A percentile compares a stretch with the other conserved stretches of the same genome.
phyloP scores from a whole-genome alignment of 2,888 invertebrate species.

The Tridacna crocea region DNA sequence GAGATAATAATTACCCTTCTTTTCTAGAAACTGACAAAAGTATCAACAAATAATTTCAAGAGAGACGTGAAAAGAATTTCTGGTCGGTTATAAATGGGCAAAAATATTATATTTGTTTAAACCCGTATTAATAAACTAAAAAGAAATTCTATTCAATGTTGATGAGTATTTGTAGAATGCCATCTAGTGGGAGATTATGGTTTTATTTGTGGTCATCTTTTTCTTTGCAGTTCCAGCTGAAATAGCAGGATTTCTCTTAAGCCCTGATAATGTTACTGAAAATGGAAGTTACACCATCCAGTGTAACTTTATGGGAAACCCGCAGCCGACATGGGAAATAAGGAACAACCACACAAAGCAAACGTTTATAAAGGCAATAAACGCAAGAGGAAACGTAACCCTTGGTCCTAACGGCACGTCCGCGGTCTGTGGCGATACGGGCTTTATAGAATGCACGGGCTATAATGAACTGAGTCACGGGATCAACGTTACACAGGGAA shows the following conservation, averaged over 20 bases:
- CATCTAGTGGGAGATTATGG: too few species aligned
- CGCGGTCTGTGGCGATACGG: constrained; percentile 17
- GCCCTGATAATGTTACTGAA: constrained; percentile 29
- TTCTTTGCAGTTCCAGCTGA: constrained; percentile 33
- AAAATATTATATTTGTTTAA: too few species aligned
- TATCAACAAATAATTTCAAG: too few species aligned
- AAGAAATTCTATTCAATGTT: background rate
- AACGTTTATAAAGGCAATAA: background rate
- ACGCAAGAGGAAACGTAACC: background rate
- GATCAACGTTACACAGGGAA: background rate
- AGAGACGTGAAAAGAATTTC: too few species aligned
- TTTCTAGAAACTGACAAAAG: too few species aligned
- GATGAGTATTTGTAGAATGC: background rate
- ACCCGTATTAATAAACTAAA: too few species aligned
- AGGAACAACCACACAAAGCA: constrained; percentile 27
- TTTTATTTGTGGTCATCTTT: background rate
- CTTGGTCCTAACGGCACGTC: background rate
- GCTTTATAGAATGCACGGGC: constrained; percentile 2
- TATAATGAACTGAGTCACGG: background rate
- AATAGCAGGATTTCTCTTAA: constrained; percentile 23
- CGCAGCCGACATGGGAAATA: constrained; percentile 39
- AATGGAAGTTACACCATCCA: constrained; percentile 32
- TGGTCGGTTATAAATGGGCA: too few species aligned
- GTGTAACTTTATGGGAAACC: constrained; percentile 40
- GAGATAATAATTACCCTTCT: too few species aligned